Conservation (phyloP, 2,888 invertebrate genomes). For the Pristionchus arcanus region DNA sequence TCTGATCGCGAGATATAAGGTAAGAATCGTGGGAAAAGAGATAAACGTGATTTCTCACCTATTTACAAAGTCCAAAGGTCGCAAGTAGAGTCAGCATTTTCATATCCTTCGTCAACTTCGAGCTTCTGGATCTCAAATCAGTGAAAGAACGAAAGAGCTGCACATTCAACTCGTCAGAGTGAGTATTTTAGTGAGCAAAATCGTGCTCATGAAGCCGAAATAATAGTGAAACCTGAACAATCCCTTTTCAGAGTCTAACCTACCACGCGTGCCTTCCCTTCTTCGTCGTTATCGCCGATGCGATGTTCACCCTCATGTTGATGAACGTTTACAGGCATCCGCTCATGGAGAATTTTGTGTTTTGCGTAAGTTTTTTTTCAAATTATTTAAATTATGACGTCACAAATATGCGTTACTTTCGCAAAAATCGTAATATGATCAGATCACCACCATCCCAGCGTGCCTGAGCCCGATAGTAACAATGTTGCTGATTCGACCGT, state of each 20-base stretch:
- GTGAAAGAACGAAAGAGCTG: background rate
- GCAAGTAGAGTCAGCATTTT: too few relatives aligned
- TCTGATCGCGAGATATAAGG: background rate
- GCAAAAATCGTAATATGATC: too few relatives aligned
- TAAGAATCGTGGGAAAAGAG: background rate
- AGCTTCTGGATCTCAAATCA: background rate
- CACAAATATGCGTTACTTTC: too few relatives aligned
- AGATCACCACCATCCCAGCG: background rate
- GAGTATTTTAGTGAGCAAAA: too few relatives aligned
- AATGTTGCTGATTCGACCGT: background rate
- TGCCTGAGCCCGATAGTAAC: constrained; percentile 21
- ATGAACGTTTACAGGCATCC: constrained; percentile 19
- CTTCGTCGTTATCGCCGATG: background rate
- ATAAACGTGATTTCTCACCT: too few relatives aligned
- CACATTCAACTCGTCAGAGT: background rate
- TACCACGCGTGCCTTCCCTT: constrained; percentile 27
- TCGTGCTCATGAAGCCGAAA: too few relatives aligned
- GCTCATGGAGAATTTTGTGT: constrained; percentile 30
- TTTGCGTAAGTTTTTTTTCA: too few relatives aligned
- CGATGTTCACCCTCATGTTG: background rate
- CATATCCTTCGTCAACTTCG: background rate
- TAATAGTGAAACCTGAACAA: background rate
- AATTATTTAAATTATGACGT: too few relatives aligned
- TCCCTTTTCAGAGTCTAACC: background rate
- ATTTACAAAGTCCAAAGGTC: too few relatives aligned